Evolutionary conservation across 2,888 invertebrate genomes (phyloP).

Genomic region (Blera fallax): DNA sequence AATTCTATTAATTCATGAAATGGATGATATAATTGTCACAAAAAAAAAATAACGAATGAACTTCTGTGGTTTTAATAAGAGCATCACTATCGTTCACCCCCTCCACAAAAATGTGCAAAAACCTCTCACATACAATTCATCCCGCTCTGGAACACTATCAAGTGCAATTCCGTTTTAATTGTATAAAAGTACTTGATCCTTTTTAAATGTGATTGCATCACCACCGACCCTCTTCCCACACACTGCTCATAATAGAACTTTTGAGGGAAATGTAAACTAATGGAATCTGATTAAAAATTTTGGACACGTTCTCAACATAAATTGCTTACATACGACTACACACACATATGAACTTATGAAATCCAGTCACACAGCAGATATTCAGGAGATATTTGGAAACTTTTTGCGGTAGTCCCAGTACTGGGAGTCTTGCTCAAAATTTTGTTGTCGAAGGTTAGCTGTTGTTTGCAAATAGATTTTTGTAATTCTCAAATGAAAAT

Average conservation of each 20-base stretch:
- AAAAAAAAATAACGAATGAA: constrained; percentile 1
- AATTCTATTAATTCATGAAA: background rate
- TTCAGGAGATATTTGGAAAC: constrained; percentile 24
- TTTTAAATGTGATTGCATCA: constrained; percentile 68
- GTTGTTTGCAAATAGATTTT: background rate
- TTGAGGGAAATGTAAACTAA: constrained; percentile 27
- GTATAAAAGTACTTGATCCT: constrained; percentile 64
- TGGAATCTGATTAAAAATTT: constrained; percentile 66
- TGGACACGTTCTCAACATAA: constrained; percentile 63
- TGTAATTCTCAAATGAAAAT: background rate
- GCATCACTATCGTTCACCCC: background rate
- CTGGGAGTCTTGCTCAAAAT: background rate
- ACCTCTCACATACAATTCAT: background rate
- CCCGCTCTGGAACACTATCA: constrained; percentile 11
- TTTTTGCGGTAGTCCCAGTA: constrained; percentile 19
- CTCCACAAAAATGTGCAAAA: background rate
- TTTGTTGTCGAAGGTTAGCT: constrained; percentile 13
- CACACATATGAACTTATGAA: constrained; percentile 43
- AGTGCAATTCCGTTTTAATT: constrained; percentile 68
- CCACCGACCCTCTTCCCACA: background rate
- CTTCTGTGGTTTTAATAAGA: constrained; percentile 4
- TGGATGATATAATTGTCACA: background rate
- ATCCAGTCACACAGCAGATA: constrained; percentile 45
- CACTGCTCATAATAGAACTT: constrained; percentile 45
- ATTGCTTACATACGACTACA: constrained; percentile 50